Conservation (phyloP, 2,888 invertebrate species). For the Meliscaeva auricollis region DNA sequence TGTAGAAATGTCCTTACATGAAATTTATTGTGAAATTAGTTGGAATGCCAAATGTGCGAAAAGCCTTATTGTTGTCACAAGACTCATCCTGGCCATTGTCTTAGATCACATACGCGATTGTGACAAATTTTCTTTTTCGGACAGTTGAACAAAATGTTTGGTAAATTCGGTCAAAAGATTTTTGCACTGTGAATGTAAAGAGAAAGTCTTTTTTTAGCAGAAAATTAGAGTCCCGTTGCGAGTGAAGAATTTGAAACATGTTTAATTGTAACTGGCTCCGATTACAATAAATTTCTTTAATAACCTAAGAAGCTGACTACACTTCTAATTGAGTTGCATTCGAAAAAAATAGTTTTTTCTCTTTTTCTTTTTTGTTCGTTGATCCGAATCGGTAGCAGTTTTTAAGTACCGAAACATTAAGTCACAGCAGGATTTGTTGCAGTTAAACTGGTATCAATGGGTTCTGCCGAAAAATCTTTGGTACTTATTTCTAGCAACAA, state of each 20-base stretch:
- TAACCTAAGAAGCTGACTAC: not conserved
- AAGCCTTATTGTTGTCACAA: constrained; percentile 72
- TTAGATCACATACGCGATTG: constrained; percentile 63
- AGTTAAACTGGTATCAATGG: not conserved
- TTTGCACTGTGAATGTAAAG: constrained; percentile 26
- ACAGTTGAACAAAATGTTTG: constrained; percentile 70
- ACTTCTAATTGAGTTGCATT: constrained; percentile 9
- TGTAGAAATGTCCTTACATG: not conserved
- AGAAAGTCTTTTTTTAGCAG: constrained; percentile 38
- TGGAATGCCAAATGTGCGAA: constrained; percentile 74
- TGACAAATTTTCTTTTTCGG: constrained; percentile 34
- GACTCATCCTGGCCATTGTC: constrained; percentile 62
- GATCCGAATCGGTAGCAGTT: not conserved
- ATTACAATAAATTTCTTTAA: not conserved
- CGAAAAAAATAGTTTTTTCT: too few relatives aligned
- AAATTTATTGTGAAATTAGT: constrained; percentile 68
- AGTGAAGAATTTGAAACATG: not conserved
- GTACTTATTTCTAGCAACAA: too few relatives aligned
- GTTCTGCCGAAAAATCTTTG: too few relatives aligned
- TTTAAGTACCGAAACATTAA: not conserved
- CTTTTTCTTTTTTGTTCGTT: too few relatives aligned
- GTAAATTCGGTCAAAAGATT: constrained; percentile 39
- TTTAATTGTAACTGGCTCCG: not conserved
- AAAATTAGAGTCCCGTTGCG: not conserved
- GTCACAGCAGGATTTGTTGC: not conserved